Evolutionary conservation across 2,797 vertebrate species (phyloP).

Genomic region (Pampus argenteus): DNA sequence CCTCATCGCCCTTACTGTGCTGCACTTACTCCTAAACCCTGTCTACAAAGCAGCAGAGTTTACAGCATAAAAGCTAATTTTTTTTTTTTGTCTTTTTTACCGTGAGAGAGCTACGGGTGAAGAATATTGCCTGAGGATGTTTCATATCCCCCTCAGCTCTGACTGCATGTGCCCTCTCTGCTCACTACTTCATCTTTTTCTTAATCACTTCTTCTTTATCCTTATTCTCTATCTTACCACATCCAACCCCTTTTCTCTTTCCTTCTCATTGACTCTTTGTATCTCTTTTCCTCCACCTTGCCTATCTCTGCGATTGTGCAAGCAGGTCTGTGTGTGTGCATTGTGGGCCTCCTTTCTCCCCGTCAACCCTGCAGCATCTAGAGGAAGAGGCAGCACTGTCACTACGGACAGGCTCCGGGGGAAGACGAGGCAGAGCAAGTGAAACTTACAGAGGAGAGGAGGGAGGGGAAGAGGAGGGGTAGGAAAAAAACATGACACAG

Average conservation of each 20-base stretch:
- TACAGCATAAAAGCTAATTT: slow-evolving; percentile 76
- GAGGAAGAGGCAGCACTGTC: slow-evolving; percentile 62
- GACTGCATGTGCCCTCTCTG: slow-evolving; percentile 50
- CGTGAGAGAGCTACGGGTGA: slow-evolving; percentile 70
- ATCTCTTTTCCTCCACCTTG: slow-evolving; percentile 8
- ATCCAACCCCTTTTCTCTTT: slow-evolving; percentile 34
- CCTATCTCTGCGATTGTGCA: slow-evolving; percentile 31
- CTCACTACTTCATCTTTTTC: slow-evolving; percentile 65
- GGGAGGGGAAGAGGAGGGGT: slow-evolving; percentile 7
- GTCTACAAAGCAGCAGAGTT: slow-evolving; percentile 75
- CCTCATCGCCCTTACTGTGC: slow-evolving; percentile 47
- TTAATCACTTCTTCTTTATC: slow-evolving; percentile 72
- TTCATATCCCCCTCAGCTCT: slow-evolving; percentile 76
- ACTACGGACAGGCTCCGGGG: slow-evolving; percentile 58
- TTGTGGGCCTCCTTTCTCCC: slow-evolving; percentile 40
- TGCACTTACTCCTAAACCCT: slow-evolving; percentile 60
- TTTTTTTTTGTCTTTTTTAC: slow-evolving; percentile 71
- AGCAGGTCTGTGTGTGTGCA: slow-evolving; percentile 45
- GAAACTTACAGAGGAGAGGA: slow-evolving; percentile 62
- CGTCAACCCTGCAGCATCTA: slow-evolving; percentile 58
- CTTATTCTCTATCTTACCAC: slow-evolving; percentile 56
- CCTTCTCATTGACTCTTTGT: slow-evolving; percentile 15
- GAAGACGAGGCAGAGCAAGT: slow-evolving; percentile 58
- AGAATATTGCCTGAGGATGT: slow-evolving; percentile 80
- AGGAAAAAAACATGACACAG: slow-evolving; percentile 62